Evolutionary conservation across 2,797 vertebrate species (phyloP), one percentile per base, ranked within the genome.

Genomic region (Gambelia wislizenii): DNA sequence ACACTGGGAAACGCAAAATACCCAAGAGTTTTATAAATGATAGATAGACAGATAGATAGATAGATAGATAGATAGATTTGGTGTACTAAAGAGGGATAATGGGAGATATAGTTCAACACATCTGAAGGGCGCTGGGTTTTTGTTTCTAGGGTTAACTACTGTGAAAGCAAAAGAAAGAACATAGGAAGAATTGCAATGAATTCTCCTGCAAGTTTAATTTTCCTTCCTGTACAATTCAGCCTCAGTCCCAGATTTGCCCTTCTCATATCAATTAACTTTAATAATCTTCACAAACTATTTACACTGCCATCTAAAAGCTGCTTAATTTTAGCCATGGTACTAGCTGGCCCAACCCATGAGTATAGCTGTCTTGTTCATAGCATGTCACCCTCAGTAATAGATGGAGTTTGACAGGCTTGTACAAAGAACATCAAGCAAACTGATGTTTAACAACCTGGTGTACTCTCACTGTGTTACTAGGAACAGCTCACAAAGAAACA

Each of bases 301-400:
- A 36, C 18, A 25, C 10, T 83, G 30, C 85, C 42, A 77, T 49
- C 72, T 2, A 77, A 36, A 44, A 86, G 42, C 39, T 70, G 16
- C 22, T 42, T 87, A 33, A 79, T 69, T 87, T 64, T 47, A n/a
- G 36, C 44, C 52, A n/a, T 67, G 74, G 59, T 52, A 36, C 76
- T 54, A 79, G 85, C 61, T 27, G 39, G 61, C 8, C 14, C 42
- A 70, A 42, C 76, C 56, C 74, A 25, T 25, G 84, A 64, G 84
- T 79, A 74, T 74, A 74, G 69, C 79, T 87, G 86, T 75, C 79
- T 82, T 82, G 67, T 82, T 75, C 86, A 69, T 69, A 69, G 47
- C 85, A 70, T 80, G 78, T 82, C 69, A 82, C n/a, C 42, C 16
- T 39, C 44, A 52, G 70, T 77, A 83, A 75, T 30, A 64, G 36